Evolutionary conservation across 2,888 invertebrate species (phyloP).

Genomic region (Drosophila colorata): DNA sequence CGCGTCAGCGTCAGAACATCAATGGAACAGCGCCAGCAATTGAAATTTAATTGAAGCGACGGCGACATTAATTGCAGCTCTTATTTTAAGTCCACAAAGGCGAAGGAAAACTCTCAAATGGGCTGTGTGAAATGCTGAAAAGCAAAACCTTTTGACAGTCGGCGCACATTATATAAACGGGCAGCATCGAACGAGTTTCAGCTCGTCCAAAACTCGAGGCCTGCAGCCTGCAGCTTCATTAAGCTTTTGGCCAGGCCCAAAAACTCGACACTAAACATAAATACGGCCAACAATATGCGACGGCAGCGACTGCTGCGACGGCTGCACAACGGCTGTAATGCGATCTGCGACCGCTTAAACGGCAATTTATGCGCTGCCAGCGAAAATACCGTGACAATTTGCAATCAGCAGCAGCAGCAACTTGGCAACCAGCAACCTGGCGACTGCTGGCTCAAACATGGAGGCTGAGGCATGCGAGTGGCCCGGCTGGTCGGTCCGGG

Average conservation of each 20-base stretch:
- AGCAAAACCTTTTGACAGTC: slow-evolving; percentile 38
- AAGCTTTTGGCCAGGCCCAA: slow-evolving; percentile 57
- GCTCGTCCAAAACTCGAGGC: background rate
- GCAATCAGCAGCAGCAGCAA: slow-evolving; percentile 68
- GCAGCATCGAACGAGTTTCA: slow-evolving; percentile 17
- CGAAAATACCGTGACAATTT: slow-evolving; percentile 80
- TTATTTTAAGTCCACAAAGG: slow-evolving; percentile 9
- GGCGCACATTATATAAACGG: slow-evolving; percentile 55
- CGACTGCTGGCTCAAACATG: slow-evolving; percentile 13
- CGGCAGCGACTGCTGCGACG: slow-evolving; percentile 10
- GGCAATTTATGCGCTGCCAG: slow-evolving; percentile 79
- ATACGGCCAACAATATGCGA: slow-evolving; percentile 54
- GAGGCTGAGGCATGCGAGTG: slow-evolving; percentile 14
- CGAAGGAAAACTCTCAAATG: background rate
- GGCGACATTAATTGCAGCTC: slow-evolving; percentile 61
- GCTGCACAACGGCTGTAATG: slow-evolving; percentile 51
- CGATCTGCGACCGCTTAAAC: slow-evolving; percentile 67
- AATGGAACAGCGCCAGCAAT: slow-evolving; percentile 58
- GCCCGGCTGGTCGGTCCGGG: slow-evolving; percentile 24
- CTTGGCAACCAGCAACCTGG: slow-evolving; percentile 24
- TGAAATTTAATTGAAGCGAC: slow-evolving; percentile 58
- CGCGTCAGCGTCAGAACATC: slow-evolving; percentile 65
- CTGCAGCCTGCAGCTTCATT: slow-evolving; percentile 54
- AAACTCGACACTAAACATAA: slow-evolving; percentile 58
- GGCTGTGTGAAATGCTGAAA: slow-evolving; percentile 26